Conservation (phyloP, 2,113 vertebrate species). For the Raphicerus campestris region DNA sequence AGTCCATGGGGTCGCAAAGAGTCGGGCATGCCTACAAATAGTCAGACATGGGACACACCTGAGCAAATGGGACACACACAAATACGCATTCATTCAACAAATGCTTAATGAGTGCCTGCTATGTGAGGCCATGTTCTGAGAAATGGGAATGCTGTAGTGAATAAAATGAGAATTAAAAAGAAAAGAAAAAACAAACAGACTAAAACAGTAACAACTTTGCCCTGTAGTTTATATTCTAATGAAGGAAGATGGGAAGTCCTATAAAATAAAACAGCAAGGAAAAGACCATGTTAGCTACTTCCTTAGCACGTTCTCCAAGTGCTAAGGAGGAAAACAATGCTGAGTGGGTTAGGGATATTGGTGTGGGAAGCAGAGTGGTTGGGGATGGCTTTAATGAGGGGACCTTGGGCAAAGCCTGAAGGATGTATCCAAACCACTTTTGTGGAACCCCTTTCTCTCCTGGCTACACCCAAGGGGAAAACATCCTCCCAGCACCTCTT, state of each 20-base stretch:
- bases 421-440: background rate
- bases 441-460: background rate
- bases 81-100: background rate
- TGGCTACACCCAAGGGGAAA: background rate
- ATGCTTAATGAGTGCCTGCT: background rate
- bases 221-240: background rate
- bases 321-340: background rate
- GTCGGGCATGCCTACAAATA: background rate
- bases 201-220: background rate
- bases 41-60: background rate
- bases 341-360: accelerated
- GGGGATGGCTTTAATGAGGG: background rate
- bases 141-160: background rate
- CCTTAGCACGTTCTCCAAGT: background rate
- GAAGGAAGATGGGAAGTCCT: background rate
- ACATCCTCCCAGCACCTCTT: background rate
- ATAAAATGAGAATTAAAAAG: background rate
- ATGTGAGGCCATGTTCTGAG: background rate
- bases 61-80: background rate
- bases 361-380: too few species aligned
- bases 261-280: background rate
- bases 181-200: background rate
- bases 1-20: background rate
- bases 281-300: background rate
- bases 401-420: background rate